phyloP scores from a whole-genome alignment of 2,113 vertebrate genomes.

The Tricholaema leucomelas region DNA sequence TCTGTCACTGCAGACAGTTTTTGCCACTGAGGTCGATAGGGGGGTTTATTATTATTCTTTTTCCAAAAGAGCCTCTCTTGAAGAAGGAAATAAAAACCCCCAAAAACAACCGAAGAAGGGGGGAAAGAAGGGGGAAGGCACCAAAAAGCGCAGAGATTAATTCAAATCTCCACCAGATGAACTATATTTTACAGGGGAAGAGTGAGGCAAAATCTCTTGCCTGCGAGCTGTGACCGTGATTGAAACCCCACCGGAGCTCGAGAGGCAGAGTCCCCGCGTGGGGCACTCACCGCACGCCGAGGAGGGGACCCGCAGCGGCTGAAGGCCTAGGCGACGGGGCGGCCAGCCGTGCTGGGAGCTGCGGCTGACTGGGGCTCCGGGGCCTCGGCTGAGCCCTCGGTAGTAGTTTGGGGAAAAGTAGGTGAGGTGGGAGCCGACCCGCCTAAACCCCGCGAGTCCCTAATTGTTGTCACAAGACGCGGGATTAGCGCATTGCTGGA shows the following conservation, averaged over 20 bases:
- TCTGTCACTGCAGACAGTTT: not conserved
- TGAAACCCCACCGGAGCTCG: not conserved
- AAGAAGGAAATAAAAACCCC: not conserved
- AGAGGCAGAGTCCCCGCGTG: not conserved
- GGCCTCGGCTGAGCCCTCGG: not conserved
- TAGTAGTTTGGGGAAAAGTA: conserved; percentile 71
- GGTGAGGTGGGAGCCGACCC: conserved; percentile 82
- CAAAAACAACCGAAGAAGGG: not conserved
- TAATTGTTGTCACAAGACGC: conserved; percentile 99
- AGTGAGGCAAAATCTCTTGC: not conserved
- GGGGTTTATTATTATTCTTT: not conserved
- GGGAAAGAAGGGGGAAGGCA: too few species aligned
- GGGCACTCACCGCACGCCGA: too few species aligned
- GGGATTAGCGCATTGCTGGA: conserved; percentile 99
- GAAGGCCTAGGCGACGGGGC: not conserved
- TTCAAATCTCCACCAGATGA: not conserved
- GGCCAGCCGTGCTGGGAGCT: accelerated
- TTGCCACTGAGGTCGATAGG: not conserved
- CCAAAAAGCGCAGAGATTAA: not conserved
- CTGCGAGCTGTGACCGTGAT: not conserved
- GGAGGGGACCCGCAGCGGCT: not conserved
- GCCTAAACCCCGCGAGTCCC: conserved; percentile 79
- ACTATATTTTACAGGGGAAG: not conserved
- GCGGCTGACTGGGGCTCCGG: not conserved
- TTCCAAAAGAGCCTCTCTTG: not conserved